Evolutionary conservation across 2,888 invertebrate genomes (phyloP).

Genomic region (Thalpophila matura): DNA sequence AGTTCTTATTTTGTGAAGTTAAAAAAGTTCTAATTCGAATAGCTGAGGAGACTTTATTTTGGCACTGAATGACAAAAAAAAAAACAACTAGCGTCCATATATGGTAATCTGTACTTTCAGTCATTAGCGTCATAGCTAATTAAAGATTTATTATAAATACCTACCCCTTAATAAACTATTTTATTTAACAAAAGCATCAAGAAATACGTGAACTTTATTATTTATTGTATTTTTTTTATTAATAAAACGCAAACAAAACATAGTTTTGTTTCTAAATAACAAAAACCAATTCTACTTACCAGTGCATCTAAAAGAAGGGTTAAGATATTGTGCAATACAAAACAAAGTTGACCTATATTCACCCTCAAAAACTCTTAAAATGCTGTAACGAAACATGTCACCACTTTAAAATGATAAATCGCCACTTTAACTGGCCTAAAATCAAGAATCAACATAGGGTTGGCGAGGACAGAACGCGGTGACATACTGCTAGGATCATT

Average conservation of each 20-base stretch:
- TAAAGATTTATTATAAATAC: no score
- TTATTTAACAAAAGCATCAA: no score
- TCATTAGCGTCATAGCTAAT: no score
- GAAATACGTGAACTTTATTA: no score
- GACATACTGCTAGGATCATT: slow-evolving; percentile 74
- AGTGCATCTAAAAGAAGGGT: background rate
- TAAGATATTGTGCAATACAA: background rate
- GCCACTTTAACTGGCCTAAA: slow-evolving; percentile 75
- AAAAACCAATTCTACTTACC: background rate
- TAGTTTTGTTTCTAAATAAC: no score
- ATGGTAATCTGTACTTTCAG: no score
- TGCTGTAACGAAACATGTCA: slow-evolving; percentile 72
- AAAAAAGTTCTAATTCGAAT: background rate
- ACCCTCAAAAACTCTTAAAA: slow-evolving; percentile 47
- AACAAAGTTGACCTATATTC: slow-evolving; percentile 41
- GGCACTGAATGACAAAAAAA: no score
- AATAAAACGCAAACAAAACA: no score
- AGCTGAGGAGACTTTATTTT: no score
- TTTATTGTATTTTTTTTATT: no score
- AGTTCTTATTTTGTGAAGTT: background rate
- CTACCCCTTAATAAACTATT: no score
- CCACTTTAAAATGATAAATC: slow-evolving; percentile 79
- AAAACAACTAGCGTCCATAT: no score
- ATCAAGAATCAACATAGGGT: slow-evolving; percentile 82
- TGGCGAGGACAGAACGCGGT: slow-evolving; percentile 63